Evolutionary conservation across 1,140 invertebrate species (phyloP).

Genomic region (Drosophila prosaltans): DNA sequence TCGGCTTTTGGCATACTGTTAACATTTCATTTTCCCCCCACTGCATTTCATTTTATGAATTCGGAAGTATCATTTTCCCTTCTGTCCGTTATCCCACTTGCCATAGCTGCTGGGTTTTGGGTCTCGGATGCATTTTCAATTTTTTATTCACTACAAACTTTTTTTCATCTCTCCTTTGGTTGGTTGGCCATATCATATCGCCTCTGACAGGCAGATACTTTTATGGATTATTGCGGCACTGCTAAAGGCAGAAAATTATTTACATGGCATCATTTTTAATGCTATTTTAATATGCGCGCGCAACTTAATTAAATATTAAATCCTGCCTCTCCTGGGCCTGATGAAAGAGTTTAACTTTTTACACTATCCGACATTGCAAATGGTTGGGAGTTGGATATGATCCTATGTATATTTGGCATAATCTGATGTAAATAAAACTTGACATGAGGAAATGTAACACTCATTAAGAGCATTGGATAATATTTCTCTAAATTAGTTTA

Average conservation of each 20-base stretch:
- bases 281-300: conserved; percentile 81
- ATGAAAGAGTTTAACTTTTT: neutral
- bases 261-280: conserved; percentile 64
- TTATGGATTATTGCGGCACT: conserved; percentile 56
- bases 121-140: conserved; percentile 51
- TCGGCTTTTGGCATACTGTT: conserved; percentile 63
- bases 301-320: conserved; percentile 79
- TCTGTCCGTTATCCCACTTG: neutral
- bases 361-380: conserved; percentile 40
- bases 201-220: conserved; percentile 14
- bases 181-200: neutral
- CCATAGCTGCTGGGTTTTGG: neutral
- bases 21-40: conserved; percentile 62
- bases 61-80: conserved; percentile 49
- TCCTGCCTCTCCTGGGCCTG: neutral
- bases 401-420: too few species aligned
- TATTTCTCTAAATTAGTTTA: too few species aligned
- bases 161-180: neutral
- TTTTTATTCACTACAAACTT: conserved; percentile 48
- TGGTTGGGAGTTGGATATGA: too few species aligned
- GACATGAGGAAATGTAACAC: too few species aligned
- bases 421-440: too few species aligned
- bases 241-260: conserved; percentile 28
- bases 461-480: too few species aligned
- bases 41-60: conserved; percentile 55